Base-by-base conservation (phyloP, 1,140 invertebrate species). In the Tribolium castaneum region DNA sequence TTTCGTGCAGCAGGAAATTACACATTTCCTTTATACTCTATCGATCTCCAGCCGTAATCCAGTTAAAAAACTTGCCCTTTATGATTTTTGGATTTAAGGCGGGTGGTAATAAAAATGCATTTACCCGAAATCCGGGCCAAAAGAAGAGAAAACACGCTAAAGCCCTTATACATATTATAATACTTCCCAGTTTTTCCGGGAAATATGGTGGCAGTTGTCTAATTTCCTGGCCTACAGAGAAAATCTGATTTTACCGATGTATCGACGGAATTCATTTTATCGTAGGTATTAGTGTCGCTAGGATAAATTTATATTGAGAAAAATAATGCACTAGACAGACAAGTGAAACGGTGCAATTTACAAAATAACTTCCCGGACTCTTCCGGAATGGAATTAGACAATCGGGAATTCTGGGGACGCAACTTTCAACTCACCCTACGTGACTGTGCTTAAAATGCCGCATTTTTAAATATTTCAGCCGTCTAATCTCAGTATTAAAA, bases 1-100 rank as follows among this genome's bases (percentile, higher is more conserved):
- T 52, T 52, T 52, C 51, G 51, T 52, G 51, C 51, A 59, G 10
- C 54, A 59, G 54, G 54, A 59, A 59, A 59, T 59, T 59, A 59
- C 54, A 25, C 54, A 59, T 10, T 59, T 59, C 54, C 54, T n/a
- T 59, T 25, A 59, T 19, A 25, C 19, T 59, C 5, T 59, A n/a
- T 25, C 54, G 54, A 59, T 59, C 19, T 45, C n/a, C 7, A 22
- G n/a, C 6, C 19, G 2, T 59, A 59, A 25, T 16, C 5, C 51
- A 12, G 13, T 52, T 45, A 45, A 45, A 45, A 45, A 45, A 45
- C 39, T 45, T 45, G 39, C 1, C n/a, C 5, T 45, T 45, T 6
- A 45, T 45, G 7, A 45, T 45, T n/a, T 30, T 45, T n/a, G 9
- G n/a, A 4, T n/a, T n/a, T 45, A 10, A 45, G 0, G 39, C n/a